Evolutionary conservation across 2,888 invertebrate genomes (phyloP).

Genomic region (Villa cingulata): DNA sequence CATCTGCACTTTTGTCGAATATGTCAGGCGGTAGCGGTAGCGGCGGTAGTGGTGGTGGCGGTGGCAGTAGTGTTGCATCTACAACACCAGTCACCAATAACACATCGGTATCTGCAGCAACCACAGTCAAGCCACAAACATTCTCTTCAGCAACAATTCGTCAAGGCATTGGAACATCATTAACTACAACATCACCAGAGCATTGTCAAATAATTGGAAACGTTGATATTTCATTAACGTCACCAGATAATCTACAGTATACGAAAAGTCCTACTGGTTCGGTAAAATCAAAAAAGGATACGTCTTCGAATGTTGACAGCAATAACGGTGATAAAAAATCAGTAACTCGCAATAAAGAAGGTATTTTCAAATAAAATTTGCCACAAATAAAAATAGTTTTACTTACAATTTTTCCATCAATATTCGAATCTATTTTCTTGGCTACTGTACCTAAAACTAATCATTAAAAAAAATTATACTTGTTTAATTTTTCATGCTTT

Average conservation of each 20-base stretch:
- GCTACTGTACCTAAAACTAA: no score
- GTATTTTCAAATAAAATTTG: constrained; percentile 16
- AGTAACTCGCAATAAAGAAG: constrained; percentile 35
- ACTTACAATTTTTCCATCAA: not conserved
- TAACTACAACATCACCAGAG: constrained; percentile 30
- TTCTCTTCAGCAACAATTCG: constrained; percentile 33
- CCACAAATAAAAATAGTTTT: no score
- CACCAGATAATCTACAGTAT: constrained; percentile 31
- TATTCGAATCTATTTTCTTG: not conserved
- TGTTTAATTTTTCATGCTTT: not conserved
- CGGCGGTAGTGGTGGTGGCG: not conserved
- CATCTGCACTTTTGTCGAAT: constrained; percentile 1
- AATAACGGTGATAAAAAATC: constrained; percentile 27
- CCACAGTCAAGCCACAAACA: constrained; percentile 23
- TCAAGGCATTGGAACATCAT: constrained; percentile 33
- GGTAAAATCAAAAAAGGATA: constrained; percentile 41
- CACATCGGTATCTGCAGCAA: constrained; percentile 18
- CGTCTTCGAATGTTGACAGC: constrained; percentile 13
- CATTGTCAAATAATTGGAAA: constrained; percentile 29
- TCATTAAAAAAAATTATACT: not conserved
- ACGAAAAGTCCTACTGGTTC: constrained; percentile 43
- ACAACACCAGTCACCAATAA: not conserved
- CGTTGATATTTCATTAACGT: constrained; percentile 24
- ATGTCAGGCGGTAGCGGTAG: not conserved
- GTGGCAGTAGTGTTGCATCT: not conserved